A percentile compares a stretch with the other conserved stretches of the same genome.
These are phyloP conservation scores for Rallus limicola DNA, from an alignment of 2,113 vertebrate species.

Conservation along the genomic window DNA sequence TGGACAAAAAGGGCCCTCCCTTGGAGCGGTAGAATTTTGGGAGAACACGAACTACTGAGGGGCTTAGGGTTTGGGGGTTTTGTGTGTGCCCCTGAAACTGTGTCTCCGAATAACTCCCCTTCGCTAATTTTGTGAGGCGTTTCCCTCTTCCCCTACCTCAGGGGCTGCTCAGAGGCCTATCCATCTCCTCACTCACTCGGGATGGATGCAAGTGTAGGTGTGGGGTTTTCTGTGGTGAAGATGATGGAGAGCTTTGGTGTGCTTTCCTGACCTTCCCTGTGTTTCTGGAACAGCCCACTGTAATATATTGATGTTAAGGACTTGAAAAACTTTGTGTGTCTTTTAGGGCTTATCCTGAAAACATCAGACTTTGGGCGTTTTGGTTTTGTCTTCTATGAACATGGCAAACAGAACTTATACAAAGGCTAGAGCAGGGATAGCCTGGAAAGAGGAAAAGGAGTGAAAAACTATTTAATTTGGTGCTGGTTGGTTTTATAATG, in stretches of 20 bases:
- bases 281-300: not conserved
- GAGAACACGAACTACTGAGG: not conserved
- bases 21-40: not conserved
- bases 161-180: not conserved
- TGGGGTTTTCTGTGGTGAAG: not conserved
- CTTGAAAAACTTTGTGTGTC: not conserved
- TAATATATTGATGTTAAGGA: not conserved
- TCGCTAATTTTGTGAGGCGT: not conserved
- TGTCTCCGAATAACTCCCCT: not conserved
- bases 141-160: not conserved
- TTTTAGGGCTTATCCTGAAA: not conserved
- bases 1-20: not conserved
- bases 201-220: not conserved
- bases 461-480: not conserved
- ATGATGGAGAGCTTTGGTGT: not conserved
- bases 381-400: not conserved
- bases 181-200: not conserved
- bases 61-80: not conserved
- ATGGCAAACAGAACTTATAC: not conserved
- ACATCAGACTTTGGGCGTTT: not conserved
- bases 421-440: not conserved
- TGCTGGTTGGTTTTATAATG: not conserved
- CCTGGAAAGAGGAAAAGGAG: not conserved
- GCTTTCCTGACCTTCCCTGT: not conserved
- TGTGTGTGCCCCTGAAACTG: not conserved